phyloP scores from a whole-genome alignment of 2,888 invertebrate genomes.

The Stomorhina lunata region DNA sequence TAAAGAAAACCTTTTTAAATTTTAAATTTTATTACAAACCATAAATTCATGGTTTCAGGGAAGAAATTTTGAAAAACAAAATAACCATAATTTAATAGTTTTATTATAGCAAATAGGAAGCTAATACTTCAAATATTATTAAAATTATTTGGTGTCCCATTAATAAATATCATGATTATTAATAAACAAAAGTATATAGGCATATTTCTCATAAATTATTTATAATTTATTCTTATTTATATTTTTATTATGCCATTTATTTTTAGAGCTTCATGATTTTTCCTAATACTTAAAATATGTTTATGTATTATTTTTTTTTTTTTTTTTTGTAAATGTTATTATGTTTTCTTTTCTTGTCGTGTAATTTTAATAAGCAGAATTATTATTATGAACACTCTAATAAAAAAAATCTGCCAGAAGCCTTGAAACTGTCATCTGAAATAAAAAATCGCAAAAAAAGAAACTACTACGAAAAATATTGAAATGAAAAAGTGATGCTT shows the following conservation, averaged over 20 bases:
- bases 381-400: not conserved
- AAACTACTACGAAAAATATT: not conserved
- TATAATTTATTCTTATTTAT: not conserved
- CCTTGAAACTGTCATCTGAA: conserved; percentile 21
- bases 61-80: no score
- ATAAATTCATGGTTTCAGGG: no score
- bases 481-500: not conserved
- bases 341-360: not conserved
- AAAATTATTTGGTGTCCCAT: no score
- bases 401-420: not conserved
- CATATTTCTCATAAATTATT: no score
- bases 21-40: no score
- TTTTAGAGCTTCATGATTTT: not conserved
- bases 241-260: not conserved
- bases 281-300: no score
- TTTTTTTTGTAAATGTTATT: not conserved
- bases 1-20: no score
- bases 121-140: no score
- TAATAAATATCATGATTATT: no score
- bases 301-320: not conserved
- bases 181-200: no score
- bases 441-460: not conserved
- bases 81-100: no score
- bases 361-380: not conserved
- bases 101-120: no score